Conservation (phyloP, 37 sponge, comb jelly and placozoan species). For the Diacarnus erythraeanus region DNA sequence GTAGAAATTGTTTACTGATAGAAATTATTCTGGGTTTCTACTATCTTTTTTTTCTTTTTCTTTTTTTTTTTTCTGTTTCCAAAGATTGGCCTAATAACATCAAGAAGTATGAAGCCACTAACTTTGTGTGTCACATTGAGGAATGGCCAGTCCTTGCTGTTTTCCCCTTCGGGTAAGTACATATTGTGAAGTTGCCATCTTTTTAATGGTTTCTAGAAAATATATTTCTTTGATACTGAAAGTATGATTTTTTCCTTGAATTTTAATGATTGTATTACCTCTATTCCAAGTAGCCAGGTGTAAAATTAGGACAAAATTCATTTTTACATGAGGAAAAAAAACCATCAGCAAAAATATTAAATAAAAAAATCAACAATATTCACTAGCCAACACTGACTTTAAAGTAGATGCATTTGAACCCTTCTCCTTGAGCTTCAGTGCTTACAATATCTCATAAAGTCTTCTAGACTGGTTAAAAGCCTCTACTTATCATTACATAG, state of each 20-base stretch:
- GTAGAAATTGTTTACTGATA: too few relatives aligned
- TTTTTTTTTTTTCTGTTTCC: background rate
- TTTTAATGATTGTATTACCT: too few relatives aligned
- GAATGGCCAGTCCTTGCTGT: slow-evolving; percentile 56
- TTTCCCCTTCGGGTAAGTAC: slow-evolving; percentile 73
- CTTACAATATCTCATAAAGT: background rate
- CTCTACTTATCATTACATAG: slow-evolving; percentile 17
- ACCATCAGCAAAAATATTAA: too few relatives aligned
- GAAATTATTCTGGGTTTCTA: too few relatives aligned
- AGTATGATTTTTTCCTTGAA: too few relatives aligned
- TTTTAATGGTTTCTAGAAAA: too few relatives aligned
- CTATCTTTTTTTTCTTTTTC: background rate
- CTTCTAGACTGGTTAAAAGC: background rate
- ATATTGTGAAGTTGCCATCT: background rate
- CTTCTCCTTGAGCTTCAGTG: background rate
- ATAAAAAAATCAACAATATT: background rate
- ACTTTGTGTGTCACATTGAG: slow-evolving; percentile 60
- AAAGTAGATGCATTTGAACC: background rate
- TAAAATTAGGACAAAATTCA: too few relatives aligned
- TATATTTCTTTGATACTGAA: too few relatives aligned
- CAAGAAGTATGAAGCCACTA: slow-evolving; percentile 57
- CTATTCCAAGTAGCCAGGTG: too few relatives aligned
- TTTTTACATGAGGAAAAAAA: too few relatives aligned
- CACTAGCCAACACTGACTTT: background rate
- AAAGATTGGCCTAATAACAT: slow-evolving; percentile 51